Base-by-base conservation (phyloP, 35 echinoderm and acorn worm genomes). In the Lytechinus variegatus region DNA sequence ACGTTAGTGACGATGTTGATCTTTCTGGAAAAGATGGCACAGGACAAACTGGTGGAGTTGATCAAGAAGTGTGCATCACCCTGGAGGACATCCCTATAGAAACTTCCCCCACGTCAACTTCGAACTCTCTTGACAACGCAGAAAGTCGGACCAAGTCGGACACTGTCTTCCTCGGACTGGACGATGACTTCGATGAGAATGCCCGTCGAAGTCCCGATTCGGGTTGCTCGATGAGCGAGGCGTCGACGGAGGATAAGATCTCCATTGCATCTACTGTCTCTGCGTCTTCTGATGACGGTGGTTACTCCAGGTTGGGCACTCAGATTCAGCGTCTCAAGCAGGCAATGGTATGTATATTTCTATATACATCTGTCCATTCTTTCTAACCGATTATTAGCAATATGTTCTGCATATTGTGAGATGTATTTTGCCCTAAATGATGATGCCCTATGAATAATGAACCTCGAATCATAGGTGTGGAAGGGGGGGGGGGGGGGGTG, bases 201-300 rank as follows among this genome's bases (percentile, higher is more conserved):
- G 55, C 53, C 27, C 92, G 92, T 27, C 13, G 54, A 54, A 93
- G 92, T 57, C 92, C 92, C 27, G 92, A 93, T 54, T 93, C 92
- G 92, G 92, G 92, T 9, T 93, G 92, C 55, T 93, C 92, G 55
- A 93, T 93, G 92, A 93, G 92, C 54, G 92, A 93, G 92, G 55
- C 92, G 10, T 93, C 92, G 92, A 54, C 55, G 19, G 92, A 93
- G 55, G 92, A 93, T 54, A 93, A 93, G 53, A 9, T 93, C 53
- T 93, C 92, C 9, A 93, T 93, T 19, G 92, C 92, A 5, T 93
- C 92, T 28, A 93, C 92, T 10, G 92, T 57, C 12, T 93, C 92
- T 28, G 28, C 88, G 52, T 93, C 92, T 4, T 54, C 52, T 24
- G 92, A 93, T 57, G 52, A 93, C 12, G 52, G 55, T 56, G 52